These are phyloP conservation scores for Drosophila malerkotliana DNA, from an alignment of 1,140 invertebrate genomes.

Conservation along the genomic window DNA sequence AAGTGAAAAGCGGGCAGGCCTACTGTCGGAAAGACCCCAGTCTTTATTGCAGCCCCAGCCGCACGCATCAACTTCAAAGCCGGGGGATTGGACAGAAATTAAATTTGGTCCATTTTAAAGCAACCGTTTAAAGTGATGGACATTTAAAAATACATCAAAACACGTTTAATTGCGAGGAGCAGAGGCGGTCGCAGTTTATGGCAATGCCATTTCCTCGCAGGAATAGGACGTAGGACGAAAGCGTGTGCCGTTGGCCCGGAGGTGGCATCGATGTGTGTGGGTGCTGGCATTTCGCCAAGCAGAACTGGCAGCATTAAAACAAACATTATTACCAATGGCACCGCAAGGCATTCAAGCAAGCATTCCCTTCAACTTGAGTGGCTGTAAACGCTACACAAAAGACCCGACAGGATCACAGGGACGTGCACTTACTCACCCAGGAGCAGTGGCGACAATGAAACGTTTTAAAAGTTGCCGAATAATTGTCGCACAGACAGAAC, in stretches of 20 bases:
- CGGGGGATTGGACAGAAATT: conserved; percentile 51
- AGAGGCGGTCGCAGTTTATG: conserved; percentile 17
- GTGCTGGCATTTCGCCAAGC: conserved; percentile 33
- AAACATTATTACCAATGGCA: conserved; percentile 55
- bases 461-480: conserved; percentile 60
- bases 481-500: conserved; percentile 44
- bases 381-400: conserved; percentile 66
- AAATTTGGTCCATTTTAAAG: conserved; percentile 30
- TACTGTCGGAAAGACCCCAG: conserved; percentile 19
- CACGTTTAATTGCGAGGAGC: conserved; percentile 36
- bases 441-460: conserved; percentile 48
- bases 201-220: conserved; percentile 1
- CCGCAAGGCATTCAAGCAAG: conserved; percentile 62
- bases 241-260: conserved; percentile 44
- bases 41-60: conserved; percentile 46
- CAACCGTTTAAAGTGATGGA: conserved; percentile 4
- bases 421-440: conserved; percentile 10
- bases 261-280: conserved; percentile 39
- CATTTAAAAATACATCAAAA: conserved; percentile 52
- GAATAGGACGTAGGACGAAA: conserved; percentile 8
- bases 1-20: conserved; percentile 43
- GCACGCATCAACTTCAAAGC: conserved; percentile 60
- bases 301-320: conserved; percentile 58
- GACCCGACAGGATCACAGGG: conserved; percentile 28
- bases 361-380: conserved; percentile 54